Conservation (phyloP, 2,888 invertebrate genomes). For the Ophion obscuratus region DNA sequence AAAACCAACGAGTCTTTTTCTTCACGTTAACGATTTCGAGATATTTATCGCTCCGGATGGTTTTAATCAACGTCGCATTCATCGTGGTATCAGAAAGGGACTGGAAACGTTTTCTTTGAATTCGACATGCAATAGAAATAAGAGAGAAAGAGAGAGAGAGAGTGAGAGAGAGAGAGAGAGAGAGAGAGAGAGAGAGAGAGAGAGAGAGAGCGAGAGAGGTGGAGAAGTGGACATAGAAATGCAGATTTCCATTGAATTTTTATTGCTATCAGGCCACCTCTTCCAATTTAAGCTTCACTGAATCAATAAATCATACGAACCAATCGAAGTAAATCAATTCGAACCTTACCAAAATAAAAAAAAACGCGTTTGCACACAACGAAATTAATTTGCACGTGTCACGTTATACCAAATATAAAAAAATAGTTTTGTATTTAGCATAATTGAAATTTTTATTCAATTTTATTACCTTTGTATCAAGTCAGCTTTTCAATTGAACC, state of each 20-base stretch:
- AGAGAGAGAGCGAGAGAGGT: background rate
- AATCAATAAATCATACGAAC: background rate
- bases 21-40: background rate
- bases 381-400: background rate
- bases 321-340: background rate
- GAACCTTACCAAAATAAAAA: background rate
- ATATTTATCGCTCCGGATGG: background rate
- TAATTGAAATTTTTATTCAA: background rate
- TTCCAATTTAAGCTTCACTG: no score
- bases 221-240: background rate
- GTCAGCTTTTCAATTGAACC: no score
- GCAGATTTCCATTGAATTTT: background rate
- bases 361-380: background rate
- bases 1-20: background rate
- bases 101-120: background rate
- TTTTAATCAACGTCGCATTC: conserved; percentile 26
- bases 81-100: background rate
- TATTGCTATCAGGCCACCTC: background rate
- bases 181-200: no score
- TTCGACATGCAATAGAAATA: background rate
- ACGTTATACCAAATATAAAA: background rate
- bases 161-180: no score
- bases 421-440: background rate
- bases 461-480: no score
- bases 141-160: background rate